Evolutionary conservation across 1,140 invertebrate species (phyloP).

Genomic region (Steinernema khuongi): DNA sequence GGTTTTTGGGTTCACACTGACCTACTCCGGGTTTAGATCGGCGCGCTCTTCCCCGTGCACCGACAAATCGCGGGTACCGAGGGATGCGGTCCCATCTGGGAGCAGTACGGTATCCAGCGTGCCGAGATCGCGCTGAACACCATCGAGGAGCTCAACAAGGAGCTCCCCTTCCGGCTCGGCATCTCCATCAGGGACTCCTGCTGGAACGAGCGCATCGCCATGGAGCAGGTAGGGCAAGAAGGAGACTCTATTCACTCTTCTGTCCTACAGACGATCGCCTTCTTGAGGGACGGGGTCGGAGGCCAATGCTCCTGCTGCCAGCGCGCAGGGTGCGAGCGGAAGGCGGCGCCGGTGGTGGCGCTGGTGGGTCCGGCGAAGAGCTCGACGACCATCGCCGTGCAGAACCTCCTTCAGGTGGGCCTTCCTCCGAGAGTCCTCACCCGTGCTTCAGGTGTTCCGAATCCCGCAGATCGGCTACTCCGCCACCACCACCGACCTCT

Average conservation of each 20-base stretch:
- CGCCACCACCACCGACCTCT: conserved; percentile 72
- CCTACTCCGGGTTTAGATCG: conserved; percentile 61
- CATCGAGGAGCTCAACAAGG: conserved; percentile 65
- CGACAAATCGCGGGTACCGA: conserved; percentile 65
- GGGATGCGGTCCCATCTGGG: conserved; percentile 66
- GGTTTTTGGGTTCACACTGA: background rate
- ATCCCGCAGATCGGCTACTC: conserved; percentile 71
- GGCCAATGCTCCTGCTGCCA: conserved; percentile 57
- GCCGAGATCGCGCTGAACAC: conserved; percentile 68
- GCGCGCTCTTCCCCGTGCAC: conserved; percentile 72
- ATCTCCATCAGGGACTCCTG: conserved; percentile 75
- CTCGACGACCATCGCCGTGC: conserved; percentile 64
- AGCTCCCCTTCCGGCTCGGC: conserved; percentile 67
- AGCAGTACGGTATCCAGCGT: conserved; percentile 72
- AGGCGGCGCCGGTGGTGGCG: conserved; percentile 39
- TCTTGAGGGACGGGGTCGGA: conserved; percentile 49
- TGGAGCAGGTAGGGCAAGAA: conserved; percentile 65
- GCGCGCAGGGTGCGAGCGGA: conserved; percentile 56
- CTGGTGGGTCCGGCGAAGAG: conserved; percentile 56
- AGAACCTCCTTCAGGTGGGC: conserved; percentile 73
- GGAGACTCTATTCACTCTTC: conserved; percentile 22
- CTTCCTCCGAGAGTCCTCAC: background rate
- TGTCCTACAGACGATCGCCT: conserved; percentile 48
- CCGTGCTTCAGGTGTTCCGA: conserved; percentile 48
- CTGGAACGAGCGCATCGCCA: conserved; percentile 72